Evolutionary conservation across 2,113 vertebrate genomes (phyloP), one percentile per base, ranked within the genome.

Genomic region (Orthonyx spaldingii): DNA sequence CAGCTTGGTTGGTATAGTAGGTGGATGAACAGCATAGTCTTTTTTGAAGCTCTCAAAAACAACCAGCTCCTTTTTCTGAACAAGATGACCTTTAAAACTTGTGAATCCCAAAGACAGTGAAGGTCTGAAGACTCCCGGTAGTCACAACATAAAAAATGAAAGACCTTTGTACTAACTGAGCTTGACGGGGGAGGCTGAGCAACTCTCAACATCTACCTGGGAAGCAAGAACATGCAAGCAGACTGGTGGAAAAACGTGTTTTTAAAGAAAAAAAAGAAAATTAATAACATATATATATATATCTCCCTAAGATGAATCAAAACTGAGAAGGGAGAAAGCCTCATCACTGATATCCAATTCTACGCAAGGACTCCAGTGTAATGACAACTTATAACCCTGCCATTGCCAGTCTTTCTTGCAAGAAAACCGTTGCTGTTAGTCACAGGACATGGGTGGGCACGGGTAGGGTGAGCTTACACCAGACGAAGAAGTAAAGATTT

Each of bases 181-280:
- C 19, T 77, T 2, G 4, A 12, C 1, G 7, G 4, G 13, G 33
- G 5, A 35, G 35, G 20, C 33, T 47, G 26, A 16, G 15, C 1
- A 53, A 2, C 60, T 77, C 13, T 23, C 26, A 47, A 3, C 3
- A 6, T 55, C 46, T 28, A 39, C 35, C 12, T 60, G 10, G 17
- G 6, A 64, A 56, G 10, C 4, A 4, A 74, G 27, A 33, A 70
- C 9, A 61, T 69, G 46, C 18, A 60, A 74, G 6, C 4, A 42
- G 23, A 18, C 20, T 56, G n/a, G 4, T 35, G 15, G 27, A 44
- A 65, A 63, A 86, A 70, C 5, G 1, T 41, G 26, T 30, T 65
- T 37, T 27, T 33, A 79, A 50, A 79, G 27, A 18, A 46, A 56
- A 42, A 57, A 70, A 19, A 56, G 15, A 21, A 68, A 37, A 21